Evolutionary conservation across 2,797 vertebrate genomes (phyloP).

Genomic region (Remorina albescens): DNA sequence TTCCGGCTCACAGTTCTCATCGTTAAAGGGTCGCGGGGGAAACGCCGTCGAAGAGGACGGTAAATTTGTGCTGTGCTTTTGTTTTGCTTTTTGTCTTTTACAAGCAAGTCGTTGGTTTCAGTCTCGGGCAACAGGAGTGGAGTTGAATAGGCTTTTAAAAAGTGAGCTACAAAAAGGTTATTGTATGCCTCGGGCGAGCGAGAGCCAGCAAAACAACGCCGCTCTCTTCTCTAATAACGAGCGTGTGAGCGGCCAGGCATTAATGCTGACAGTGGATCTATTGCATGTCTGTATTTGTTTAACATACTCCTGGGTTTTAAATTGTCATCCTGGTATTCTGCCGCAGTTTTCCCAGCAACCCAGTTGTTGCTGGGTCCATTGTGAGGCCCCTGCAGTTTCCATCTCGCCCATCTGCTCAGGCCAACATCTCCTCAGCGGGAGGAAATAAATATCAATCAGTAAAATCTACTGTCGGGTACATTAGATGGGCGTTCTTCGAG

Average conservation of each 20-base stretch:
- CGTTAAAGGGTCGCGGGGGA: background rate
- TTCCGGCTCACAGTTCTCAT: conserved; percentile 8
- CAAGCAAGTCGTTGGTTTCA: conserved; percentile 39
- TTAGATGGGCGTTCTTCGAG: conserved; percentile 22
- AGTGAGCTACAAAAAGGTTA: conserved; percentile 60
- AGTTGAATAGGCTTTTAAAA: conserved; percentile 57
- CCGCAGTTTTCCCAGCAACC: conserved; percentile 44
- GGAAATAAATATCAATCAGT: conserved; percentile 65
- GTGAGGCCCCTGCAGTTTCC: conserved; percentile 58
- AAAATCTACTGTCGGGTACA: conserved; percentile 10
- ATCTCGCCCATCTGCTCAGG: conserved; percentile 19
- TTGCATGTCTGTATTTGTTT: conserved; percentile 72
- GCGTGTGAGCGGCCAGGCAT: conserved; percentile 38
- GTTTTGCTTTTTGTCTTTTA: conserved; percentile 20
- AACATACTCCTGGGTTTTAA: conserved; percentile 65
- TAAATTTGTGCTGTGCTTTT: background rate
- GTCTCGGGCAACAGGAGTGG: conserved; percentile 34
- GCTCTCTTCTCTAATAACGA: conserved; percentile 49
- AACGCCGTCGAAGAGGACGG: conserved; percentile 15
- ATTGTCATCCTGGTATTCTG: conserved; percentile 48
- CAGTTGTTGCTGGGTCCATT: conserved; percentile 23
- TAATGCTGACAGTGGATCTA: conserved; percentile 59
- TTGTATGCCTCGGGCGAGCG: conserved; percentile 48
- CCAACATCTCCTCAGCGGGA: conserved; percentile 32
- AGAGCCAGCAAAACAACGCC: conserved; percentile 50